A percentile compares a stretch with the other conserved stretches of the same genome.
Evolutionary conservation across 2,113 vertebrate genomes (phyloP).

Genomic region (Dasyprocta punctata): DNA sequence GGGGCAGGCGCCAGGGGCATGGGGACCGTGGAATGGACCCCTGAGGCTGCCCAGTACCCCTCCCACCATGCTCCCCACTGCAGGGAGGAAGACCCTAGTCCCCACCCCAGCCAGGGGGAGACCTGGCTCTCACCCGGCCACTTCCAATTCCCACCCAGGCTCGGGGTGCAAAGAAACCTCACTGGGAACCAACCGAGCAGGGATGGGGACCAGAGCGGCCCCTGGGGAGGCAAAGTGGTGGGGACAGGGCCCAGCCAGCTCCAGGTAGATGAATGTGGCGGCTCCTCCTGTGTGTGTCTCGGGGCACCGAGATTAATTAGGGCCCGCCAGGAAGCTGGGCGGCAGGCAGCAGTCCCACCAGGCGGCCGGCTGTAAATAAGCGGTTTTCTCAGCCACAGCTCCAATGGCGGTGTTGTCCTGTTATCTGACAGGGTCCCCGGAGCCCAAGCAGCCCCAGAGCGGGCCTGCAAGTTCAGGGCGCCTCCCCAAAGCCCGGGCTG

Average conservation of each 20-base stretch:
- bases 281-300: conserved; percentile 53
- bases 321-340: conserved; percentile 55
- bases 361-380: conserved; percentile 72
- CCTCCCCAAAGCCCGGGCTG: accelerated
- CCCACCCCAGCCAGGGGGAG: not conserved
- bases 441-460: not conserved
- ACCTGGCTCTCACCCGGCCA: not conserved
- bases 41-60: not conserved
- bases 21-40: not conserved
- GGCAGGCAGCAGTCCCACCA: conserved; percentile 34
- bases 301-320: conserved; percentile 76
- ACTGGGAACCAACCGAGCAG: conserved; percentile 55
- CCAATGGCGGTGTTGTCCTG: not conserved
- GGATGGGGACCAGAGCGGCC: not conserved
- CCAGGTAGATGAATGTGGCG: conserved; percentile 48
- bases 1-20: not conserved
- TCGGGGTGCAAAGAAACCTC: not conserved
- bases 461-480: not conserved
- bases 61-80: not conserved
- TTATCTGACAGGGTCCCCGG: not conserved
- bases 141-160: conserved; percentile 21
- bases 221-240: conserved; percentile 22
- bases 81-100: not conserved
- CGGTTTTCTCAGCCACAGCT: conserved; percentile 28
- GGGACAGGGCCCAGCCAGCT: conserved; percentile 48